Base-by-base conservation (phyloP, 2,888 invertebrate species). In the Dasypogon diadema region DNA sequence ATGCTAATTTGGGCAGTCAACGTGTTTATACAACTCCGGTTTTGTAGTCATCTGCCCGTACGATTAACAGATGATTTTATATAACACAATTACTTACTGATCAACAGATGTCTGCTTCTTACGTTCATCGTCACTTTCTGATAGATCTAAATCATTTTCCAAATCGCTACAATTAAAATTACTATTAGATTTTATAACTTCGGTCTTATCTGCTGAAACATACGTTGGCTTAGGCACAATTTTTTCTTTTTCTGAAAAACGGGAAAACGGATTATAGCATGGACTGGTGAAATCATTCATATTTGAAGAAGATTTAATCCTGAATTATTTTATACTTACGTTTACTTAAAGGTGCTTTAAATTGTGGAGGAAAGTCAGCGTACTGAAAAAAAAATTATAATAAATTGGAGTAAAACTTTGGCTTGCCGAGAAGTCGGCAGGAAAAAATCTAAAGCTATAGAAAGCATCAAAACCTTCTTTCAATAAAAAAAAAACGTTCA, bases 51-150 rank as follows among this genome's bases (percentile, higher is more conserved):
- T n/a, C n/a, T n/a, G n/a, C n/a, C n/a, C n/a, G n/a, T n/a, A n/a
- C n/a, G n/a, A n/a, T n/a, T n/a, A n/a, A n/a, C n/a, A n/a, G n/a
- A 30, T 30, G 8, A 30, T 30, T 30, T 30, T 30, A 30, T 5
- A 63, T 63, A n/a, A 30, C 12, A 30, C 14, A 12, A 12, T 56
- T 63, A 81, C 84, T 82, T 82, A 85, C 85, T 83, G 86, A 81
- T 84, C 85, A 79, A 83, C 82, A 77, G 79, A 68, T 55, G 84
- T 83, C 79, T 87, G 84, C 81, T 87, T 86, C 75, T 85, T 85
- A 26, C 85, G 84, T 75, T 93, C 93, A 82, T 94, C 93, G 81
- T 94, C 94, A 82, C 93, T 94, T 84, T 93, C 94, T 16, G 94
- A 93, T 76, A 94, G 85, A 77, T 90, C 90, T 80, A 94, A 88